Conservation (phyloP, 53 echinoderm and acorn worm genomes). For the Temnopleurus reevesii region DNA sequence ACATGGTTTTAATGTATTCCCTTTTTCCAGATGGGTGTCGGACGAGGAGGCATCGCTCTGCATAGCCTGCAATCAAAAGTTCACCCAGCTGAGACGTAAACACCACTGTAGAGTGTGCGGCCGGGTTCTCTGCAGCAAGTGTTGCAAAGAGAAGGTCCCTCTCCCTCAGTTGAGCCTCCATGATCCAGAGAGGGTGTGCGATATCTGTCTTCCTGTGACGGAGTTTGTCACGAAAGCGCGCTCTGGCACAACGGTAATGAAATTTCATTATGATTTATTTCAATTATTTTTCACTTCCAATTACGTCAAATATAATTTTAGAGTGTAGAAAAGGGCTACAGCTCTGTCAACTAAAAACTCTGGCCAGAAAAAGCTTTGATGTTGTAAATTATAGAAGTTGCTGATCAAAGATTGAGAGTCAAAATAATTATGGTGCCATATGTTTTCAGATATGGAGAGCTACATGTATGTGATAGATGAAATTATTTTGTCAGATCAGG, state of each 20-base stretch:
- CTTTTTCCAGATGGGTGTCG: slow-evolving; percentile 88
- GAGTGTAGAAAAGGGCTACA: too few relatives aligned
- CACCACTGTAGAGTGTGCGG: slow-evolving; percentile 98
- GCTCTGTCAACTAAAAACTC: too few relatives aligned
- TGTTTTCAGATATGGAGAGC: too few relatives aligned
- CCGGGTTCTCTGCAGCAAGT: slow-evolving; percentile 90
- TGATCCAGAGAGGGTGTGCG: slow-evolving; percentile 95
- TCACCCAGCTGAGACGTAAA: slow-evolving; percentile 88
- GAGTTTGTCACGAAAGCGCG: slow-evolving; percentile 92
- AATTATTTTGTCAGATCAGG: too few relatives aligned
- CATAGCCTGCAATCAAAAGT: slow-evolving; percentile 87
- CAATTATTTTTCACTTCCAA: neutral
- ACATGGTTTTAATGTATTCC: too few relatives aligned
- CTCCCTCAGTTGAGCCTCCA: slow-evolving; percentile 90
- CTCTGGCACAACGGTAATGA: slow-evolving; percentile 68
- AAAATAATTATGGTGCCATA: too few relatives aligned
- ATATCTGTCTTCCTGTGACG: slow-evolving; percentile 84
- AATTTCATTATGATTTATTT: neutral
- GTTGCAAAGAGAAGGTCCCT: slow-evolving; percentile 97
- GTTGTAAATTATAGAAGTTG: too few relatives aligned
- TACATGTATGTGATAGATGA: too few relatives aligned
- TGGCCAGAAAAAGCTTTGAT: too few relatives aligned
- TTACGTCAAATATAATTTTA: too few relatives aligned
- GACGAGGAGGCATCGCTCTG: slow-evolving; percentile 88
- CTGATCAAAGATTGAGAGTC: too few relatives aligned